Conservation (phyloP, 2,888 invertebrate genomes). For the Corbicula japonica region DNA sequence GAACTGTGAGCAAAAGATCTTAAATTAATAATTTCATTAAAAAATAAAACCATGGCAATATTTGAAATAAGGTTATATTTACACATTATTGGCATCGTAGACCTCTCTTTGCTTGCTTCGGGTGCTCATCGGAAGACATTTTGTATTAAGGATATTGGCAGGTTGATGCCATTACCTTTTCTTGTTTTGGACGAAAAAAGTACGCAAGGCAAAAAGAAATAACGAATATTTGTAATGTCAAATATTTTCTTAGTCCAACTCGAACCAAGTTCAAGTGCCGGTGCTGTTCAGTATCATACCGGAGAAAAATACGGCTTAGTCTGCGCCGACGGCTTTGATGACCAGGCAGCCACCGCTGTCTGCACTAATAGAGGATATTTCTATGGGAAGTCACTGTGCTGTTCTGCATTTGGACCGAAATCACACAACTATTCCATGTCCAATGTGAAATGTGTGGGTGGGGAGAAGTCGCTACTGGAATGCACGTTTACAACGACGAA, state of each 20-base stretch:
- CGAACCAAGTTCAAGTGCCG: slow-evolving; percentile 36
- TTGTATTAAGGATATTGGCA: too few species aligned
- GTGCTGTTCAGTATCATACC: slow-evolving; percentile 67
- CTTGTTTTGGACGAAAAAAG: too few species aligned
- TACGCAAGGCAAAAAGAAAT: too few species aligned
- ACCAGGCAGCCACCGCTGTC: slow-evolving; percentile 88
- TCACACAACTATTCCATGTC: slow-evolving; percentile 68
- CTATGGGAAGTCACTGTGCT: slow-evolving; percentile 70
- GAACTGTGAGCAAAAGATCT: too few species aligned
- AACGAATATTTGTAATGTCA: too few species aligned
- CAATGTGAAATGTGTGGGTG: slow-evolving; percentile 87
- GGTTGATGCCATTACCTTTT: too few species aligned
- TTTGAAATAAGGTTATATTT: too few species aligned
- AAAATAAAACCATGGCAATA: too few species aligned
- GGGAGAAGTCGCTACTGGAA: slow-evolving; percentile 51
- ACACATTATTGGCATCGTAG: too few species aligned
- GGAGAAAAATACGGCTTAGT: slow-evolving; percentile 84
- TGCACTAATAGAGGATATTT: slow-evolving; percentile 86
- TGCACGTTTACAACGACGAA: slow-evolving; percentile 47
- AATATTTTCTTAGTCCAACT: slow-evolving; percentile 47
- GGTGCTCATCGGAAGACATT: too few species aligned
- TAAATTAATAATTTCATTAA: too few species aligned
- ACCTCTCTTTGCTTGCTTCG: too few species aligned
- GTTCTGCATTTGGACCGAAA: slow-evolving; percentile 65
- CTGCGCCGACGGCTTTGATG: slow-evolving; percentile 92